A percentile compares a stretch with the other conserved stretches of the same genome.
Conservation (phyloP, 1,140 invertebrate genomes). For the Drosophila serrata region DNA sequence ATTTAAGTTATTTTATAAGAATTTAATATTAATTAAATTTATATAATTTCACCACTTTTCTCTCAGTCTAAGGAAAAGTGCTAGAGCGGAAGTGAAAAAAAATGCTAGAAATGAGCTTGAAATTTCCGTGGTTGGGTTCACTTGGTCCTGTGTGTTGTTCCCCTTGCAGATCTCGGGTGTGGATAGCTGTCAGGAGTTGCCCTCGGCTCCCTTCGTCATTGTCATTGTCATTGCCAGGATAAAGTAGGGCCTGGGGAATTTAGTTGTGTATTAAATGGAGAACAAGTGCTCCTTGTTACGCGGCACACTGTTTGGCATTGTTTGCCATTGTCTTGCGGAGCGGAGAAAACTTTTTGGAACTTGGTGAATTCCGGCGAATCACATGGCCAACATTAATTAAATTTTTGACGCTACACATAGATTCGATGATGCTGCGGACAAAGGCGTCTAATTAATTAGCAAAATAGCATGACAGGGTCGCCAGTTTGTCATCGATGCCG, state of each 20-base stretch:
- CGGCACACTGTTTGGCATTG: conserved; percentile 29
- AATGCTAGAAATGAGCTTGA: conserved; percentile 24
- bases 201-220: conserved; percentile 26
- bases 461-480: conserved; percentile 62
- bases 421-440: conserved; percentile 51
- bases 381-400: conserved; percentile 69
- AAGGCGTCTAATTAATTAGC: conserved; percentile 73
- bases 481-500: conserved; percentile 49
- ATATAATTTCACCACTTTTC: background rate
- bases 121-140: conserved; percentile 30
- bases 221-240: conserved; percentile 25
- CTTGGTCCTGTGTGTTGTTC: conserved; percentile 9
- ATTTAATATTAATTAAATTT: background rate
- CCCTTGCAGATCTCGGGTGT: conserved; percentile 22
- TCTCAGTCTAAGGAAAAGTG: background rate
- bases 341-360: conserved; percentile 30
- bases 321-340: conserved; percentile 29
- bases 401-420: conserved; percentile 55
- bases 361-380: conserved; percentile 31
- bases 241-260: conserved; percentile 62
- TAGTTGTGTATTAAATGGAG: conserved; percentile 32
- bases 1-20: background rate
- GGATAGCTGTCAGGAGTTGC: conserved; percentile 19
- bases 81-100: background rate
- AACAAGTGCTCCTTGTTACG: conserved; percentile 43